Evolutionary conservation across 2,888 invertebrate genomes (phyloP).

Genomic region (Tetramorium bicarinatum): DNA sequence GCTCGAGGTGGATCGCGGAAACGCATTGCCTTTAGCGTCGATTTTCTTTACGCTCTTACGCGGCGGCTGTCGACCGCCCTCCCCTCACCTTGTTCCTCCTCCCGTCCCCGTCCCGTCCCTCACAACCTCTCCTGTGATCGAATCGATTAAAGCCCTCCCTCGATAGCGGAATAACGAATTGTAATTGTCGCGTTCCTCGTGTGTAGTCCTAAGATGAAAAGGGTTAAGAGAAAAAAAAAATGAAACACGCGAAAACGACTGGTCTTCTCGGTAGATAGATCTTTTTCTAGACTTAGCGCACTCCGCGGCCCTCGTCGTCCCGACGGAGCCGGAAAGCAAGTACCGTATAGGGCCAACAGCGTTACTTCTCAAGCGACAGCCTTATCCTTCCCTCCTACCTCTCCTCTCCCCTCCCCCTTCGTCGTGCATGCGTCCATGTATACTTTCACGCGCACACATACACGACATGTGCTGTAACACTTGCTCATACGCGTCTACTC

Average conservation of each 20-base stretch:
- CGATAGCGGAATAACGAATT: conserved; percentile 67
- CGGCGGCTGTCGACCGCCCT: conserved; percentile 71
- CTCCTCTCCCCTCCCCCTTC: not conserved
- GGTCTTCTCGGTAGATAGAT: conserved; percentile 75
- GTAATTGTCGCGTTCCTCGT: conserved; percentile 67
- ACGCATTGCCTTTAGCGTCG: conserved; percentile 79
- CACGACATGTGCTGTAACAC: conserved; percentile 24
- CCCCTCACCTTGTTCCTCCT: conserved; percentile 7
- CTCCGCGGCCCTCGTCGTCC: conserved; percentile 64
- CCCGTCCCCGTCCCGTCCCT: conserved; percentile 43
- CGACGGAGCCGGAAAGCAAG: conserved; percentile 65
- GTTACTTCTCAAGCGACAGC: conserved; percentile 58
- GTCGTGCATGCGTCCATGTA: conserved; percentile 29
- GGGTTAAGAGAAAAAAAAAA: not conserved
- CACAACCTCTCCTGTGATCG: conserved; percentile 58
- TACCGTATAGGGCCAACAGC: conserved; percentile 68
- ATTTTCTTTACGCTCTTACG: conserved; percentile 74
- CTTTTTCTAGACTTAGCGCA: conserved; percentile 73
- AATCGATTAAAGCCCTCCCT: conserved; percentile 75
- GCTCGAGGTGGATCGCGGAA: conserved; percentile 69
- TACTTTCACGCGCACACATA: conserved; percentile 40
- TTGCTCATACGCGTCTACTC: not conserved
- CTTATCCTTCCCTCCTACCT: conserved; percentile 27
- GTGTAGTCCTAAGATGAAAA: conserved; percentile 62
- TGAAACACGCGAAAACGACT: conserved; percentile 64